phyloP scores from a whole-genome alignment of 2,888 invertebrate genomes.

The Chirona hameri region DNA sequence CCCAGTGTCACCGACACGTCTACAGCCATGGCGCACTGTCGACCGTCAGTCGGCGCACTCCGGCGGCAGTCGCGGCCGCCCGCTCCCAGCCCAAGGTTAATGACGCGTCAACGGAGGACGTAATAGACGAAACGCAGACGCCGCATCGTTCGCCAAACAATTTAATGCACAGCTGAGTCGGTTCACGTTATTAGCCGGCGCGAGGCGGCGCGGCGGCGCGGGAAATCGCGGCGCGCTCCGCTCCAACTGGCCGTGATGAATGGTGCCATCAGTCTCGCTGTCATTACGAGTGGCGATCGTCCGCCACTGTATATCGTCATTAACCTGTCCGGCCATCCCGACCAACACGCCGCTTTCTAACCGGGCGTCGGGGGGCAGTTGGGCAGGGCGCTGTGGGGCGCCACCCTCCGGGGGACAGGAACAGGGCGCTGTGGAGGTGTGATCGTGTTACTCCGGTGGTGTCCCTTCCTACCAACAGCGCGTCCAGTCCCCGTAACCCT shows the following conservation, averaged over 20 bases:
- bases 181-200: neutral
- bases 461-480: no score
- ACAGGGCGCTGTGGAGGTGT: no score
- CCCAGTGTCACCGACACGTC: no score
- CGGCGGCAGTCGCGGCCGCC: no score
- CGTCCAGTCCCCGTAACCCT: no score
- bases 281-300: neutral
- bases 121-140: neutral
- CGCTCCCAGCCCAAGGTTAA: neutral
- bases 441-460: no score
- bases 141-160: constrained; percentile 22
- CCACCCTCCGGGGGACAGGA: no score
- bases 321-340: neutral
- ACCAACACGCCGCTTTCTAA: neutral
- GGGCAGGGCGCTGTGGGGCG: no score
- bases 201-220: neutral
- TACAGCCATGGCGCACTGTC: no score
- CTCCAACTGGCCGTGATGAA: neutral
- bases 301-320: neutral
- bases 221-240: neutral
- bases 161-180: neutral
- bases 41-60: no score
- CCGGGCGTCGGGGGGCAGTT: neutral
- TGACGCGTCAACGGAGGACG: neutral
- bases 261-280: neutral